These are phyloP conservation scores for Steatornis caripensis DNA, from an alignment of 2,113 vertebrate species.

Conservation along the genomic window DNA sequence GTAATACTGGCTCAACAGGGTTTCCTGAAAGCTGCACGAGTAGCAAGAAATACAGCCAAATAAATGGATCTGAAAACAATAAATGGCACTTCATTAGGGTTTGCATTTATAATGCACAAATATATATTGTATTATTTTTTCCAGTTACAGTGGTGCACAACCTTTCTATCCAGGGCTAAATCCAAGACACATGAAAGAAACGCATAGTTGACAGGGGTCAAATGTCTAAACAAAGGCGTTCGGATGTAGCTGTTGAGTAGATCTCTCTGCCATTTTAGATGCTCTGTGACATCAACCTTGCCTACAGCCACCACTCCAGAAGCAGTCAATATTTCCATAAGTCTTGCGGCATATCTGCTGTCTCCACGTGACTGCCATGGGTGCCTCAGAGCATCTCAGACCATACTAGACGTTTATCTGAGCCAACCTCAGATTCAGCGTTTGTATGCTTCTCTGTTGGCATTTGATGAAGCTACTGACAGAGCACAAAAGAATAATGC, in stretches of 20 bases:
- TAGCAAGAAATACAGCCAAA: not conserved
- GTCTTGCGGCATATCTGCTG: not conserved
- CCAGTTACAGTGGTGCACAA: not conserved
- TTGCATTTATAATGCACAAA: not conserved
- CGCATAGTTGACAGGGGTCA: not conserved
- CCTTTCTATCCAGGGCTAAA: not conserved
- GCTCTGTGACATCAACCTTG: not conserved
- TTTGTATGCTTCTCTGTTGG: not conserved
- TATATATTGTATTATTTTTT: not conserved
- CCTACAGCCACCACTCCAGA: not conserved
- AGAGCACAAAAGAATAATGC: not conserved
- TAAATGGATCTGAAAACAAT: not conserved
- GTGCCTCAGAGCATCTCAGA: not conserved
- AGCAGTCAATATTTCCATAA: not conserved
- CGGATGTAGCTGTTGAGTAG: not conserved
- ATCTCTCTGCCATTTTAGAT: not conserved
- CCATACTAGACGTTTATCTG: not conserved
- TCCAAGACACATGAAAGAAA: not conserved
- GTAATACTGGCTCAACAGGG: not conserved
- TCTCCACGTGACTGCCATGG: not conserved
- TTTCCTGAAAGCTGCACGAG: not conserved
- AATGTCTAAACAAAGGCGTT: not conserved
- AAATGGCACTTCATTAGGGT: not conserved
- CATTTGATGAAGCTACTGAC: not conserved
- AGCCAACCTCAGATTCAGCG: not conserved